These are phyloP conservation scores for Halichondria panicea DNA, from an alignment of 37 sponge, comb jelly and placozoan genomes.

Conservation along the genomic window DNA sequence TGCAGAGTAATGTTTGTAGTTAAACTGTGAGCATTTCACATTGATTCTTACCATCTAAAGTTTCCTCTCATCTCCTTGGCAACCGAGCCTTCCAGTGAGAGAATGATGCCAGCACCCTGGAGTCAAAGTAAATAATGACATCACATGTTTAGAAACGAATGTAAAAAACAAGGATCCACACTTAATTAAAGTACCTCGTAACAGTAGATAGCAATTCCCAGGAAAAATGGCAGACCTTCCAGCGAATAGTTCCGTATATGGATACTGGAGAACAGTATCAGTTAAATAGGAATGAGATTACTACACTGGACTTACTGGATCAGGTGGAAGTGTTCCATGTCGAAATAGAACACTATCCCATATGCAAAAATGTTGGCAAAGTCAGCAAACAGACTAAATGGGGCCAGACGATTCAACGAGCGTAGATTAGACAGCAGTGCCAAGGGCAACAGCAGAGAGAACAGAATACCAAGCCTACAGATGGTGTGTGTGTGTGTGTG, in stretches of 20 bases:
- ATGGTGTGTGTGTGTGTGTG: background rate
- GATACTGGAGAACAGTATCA: constrained; percentile 10
- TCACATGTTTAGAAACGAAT: background rate
- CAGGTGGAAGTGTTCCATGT: constrained; percentile 78
- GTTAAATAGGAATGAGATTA: background rate
- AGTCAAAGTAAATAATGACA: background rate
- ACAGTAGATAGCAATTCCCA: constrained; percentile 88
- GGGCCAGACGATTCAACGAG: constrained; percentile 42
- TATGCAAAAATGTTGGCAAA: constrained; percentile 93
- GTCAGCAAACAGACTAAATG: constrained; percentile 85
- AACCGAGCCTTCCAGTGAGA: constrained; percentile 82
- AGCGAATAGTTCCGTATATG: constrained; percentile 49
- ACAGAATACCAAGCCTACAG: constrained; percentile 19
- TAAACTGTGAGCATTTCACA: no score
- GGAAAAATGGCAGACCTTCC: constrained; percentile 85
- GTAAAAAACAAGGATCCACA: background rate
- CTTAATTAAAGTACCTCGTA: constrained; percentile 67
- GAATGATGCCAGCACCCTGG: constrained; percentile 94
- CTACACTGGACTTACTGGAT: constrained; percentile 61
- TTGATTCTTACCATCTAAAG: constrained; percentile 66
- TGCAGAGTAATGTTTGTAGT: no score
- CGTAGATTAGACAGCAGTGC: constrained; percentile 54
- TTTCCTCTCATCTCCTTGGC: constrained; percentile 38
- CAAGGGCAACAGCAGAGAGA: constrained; percentile 45
- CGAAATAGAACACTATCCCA: constrained; percentile 90